A percentile compares a stretch with the other conserved stretches of the same genome.
phyloP scores from a whole-genome alignment of 1,140 invertebrate genomes.

The Brachionus calyciflorus region DNA sequence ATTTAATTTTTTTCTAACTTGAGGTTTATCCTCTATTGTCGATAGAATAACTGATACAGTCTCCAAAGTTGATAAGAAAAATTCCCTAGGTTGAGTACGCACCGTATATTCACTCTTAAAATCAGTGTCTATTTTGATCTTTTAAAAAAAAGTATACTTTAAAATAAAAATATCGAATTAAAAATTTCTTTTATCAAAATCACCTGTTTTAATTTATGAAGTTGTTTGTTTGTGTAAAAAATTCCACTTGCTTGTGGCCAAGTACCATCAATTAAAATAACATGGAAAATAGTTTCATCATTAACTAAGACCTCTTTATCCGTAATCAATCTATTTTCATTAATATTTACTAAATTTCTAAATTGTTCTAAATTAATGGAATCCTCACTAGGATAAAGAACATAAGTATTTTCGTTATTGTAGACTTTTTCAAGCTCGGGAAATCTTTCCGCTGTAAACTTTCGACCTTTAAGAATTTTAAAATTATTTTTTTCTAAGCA shows the following conservation, averaged over 20 bases:
- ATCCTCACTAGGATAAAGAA: slow-evolving; percentile 76
- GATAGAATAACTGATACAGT: slow-evolving; percentile 75
- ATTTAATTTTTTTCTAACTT: background rate
- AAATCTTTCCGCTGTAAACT: slow-evolving; percentile 66
- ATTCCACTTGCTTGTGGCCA: slow-evolving; percentile 82
- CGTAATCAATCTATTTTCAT: slow-evolving; percentile 51
- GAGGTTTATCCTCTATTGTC: slow-evolving; percentile 17
- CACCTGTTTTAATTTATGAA: slow-evolving; percentile 52
- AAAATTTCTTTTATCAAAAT: background rate
- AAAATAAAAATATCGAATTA: background rate
- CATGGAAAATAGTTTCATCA: slow-evolving; percentile 66
- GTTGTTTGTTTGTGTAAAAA: slow-evolving; percentile 58
- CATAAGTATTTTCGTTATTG: slow-evolving; percentile 69
- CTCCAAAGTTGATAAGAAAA: slow-evolving; percentile 84
- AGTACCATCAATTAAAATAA: slow-evolving; percentile 84
- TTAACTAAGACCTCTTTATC: background rate
- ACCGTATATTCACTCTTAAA: slow-evolving; percentile 81
- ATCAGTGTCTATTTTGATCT: slow-evolving; percentile 68
- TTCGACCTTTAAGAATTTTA: slow-evolving; percentile 76
- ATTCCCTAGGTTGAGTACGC: slow-evolving; percentile 84
- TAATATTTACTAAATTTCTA: slow-evolving; percentile 19
- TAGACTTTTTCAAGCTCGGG: slow-evolving; percentile 68
- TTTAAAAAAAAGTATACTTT: too few relatives aligned
- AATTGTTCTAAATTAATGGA: slow-evolving; percentile 67
- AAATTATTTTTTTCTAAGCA: slow-evolving; percentile 72